A percentile compares a stretch with the other conserved stretches of the same genome.
These are phyloP conservation scores for Nannoperca australis DNA, from an alignment of 2,797 vertebrate genomes.

Conservation along the genomic window DNA sequence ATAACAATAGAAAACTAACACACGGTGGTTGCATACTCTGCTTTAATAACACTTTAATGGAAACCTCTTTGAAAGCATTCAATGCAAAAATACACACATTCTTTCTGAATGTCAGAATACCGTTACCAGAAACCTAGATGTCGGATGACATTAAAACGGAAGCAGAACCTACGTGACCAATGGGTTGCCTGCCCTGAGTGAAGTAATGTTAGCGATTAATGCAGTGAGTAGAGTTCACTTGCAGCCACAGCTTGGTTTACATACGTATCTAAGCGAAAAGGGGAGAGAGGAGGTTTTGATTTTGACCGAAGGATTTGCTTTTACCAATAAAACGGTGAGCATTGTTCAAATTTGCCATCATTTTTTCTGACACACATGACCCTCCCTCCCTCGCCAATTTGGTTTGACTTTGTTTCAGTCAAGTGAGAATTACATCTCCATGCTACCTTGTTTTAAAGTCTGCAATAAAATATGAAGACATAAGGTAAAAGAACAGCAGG, in stretches of 20 bases:
- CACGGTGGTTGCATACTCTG: neutral
- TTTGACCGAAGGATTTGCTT: neutral
- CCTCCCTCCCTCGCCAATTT: neutral
- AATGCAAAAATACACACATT: neutral
- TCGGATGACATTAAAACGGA: slow-evolving; percentile 33
- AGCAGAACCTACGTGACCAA: neutral
- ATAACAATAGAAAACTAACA: slow-evolving; percentile 13
- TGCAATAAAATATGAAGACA: neutral
- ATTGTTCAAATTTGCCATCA: too few species aligned
- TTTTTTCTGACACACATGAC: too few species aligned
- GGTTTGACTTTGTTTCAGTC: neutral
- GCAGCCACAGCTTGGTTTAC: slow-evolving; percentile 18
- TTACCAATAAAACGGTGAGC: neutral
- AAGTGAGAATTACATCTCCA: neutral
- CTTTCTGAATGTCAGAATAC: slow-evolving; percentile 20
- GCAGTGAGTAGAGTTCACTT: slow-evolving; percentile 10
- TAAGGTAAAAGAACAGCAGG: slow-evolving; percentile 32
- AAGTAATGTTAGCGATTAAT: slow-evolving; percentile 28
- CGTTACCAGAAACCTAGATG: neutral
- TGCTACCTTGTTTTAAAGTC: slow-evolving; percentile 9
- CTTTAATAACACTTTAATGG: slow-evolving; percentile 29
- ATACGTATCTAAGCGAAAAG: slow-evolving; percentile 11
- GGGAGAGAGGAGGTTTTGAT: neutral
- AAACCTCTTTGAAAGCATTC: slow-evolving; percentile 17
- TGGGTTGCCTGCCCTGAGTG: slow-evolving; percentile 13